A percentile compares a stretch with the other conserved stretches of the same genome.
phyloP scores from a whole-genome alignment of 2,888 invertebrate species.

The Epirrita christyi region DNA sequence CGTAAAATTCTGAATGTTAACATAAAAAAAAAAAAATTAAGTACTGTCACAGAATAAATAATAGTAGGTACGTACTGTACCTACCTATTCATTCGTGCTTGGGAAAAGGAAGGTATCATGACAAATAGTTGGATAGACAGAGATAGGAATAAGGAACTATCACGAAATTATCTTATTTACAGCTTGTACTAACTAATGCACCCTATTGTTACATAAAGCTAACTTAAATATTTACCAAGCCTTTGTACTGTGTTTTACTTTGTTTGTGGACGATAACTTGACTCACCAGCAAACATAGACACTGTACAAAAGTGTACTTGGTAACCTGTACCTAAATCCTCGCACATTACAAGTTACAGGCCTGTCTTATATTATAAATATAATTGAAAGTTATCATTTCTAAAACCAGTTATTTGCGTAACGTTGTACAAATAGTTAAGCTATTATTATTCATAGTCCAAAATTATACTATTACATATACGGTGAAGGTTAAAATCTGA shows the following conservation, averaged over 20 bases:
- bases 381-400: neutral
- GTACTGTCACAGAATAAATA: no score
- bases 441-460: slow-evolving; percentile 14
- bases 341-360: no score
- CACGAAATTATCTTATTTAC: slow-evolving; percentile 18
- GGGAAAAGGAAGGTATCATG: no score
- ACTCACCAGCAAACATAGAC: slow-evolving; percentile 1
- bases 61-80: no score
- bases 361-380: no score
- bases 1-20: no score
- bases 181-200: slow-evolving; percentile 11
- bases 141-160: neutral
- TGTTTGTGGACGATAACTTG: slow-evolving; percentile 6
- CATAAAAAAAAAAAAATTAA: no score
- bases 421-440: slow-evolving; percentile 1
- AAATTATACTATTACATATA: slow-evolving; percentile 10
- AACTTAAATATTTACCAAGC: slow-evolving; percentile 23
- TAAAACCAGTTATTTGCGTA: slow-evolving; percentile 4
- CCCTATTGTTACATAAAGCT: slow-evolving; percentile 19
- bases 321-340: no score
- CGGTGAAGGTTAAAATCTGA: slow-evolving; percentile 22
- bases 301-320: no score
- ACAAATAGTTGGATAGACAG: no score
- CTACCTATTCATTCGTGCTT: no score
- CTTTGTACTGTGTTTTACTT: slow-evolving; percentile 13